Base-by-base conservation (phyloP, 1,140 invertebrate species). In the Drosophila pandora region DNA sequence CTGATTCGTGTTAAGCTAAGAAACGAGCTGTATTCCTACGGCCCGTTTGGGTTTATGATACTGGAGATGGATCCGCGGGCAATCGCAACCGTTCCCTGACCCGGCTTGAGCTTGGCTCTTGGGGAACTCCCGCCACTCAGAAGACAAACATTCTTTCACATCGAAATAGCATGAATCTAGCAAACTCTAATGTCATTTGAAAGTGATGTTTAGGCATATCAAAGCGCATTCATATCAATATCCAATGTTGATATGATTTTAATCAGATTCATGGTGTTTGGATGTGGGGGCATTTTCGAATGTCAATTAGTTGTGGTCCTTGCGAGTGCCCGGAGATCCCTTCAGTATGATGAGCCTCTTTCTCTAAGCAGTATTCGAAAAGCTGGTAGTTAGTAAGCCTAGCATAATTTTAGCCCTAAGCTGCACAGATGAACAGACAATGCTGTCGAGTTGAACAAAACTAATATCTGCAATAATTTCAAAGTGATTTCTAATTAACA, bases 291-390 rank as follows among this genome's bases (percentile, higher is more conserved):
- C 9, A 47, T 47, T 17, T 23, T 23, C 2, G 17, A 10, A 22
- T 47, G 21, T 8, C 43, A 22, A 47, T 22, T 47, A 21, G 5
- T 6, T 17, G 41, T 21, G 17, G 41, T 37, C 49, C 37, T 17
- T 39, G 49, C 50, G 48, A 55, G 30, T 72, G 56, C 70, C 25
- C 37, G 57, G 13, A 58, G 34, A 32, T 34, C 67, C 70, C 48
- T 69, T 73, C 91, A 91, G 91, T 91, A 90, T 83, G 65, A 90
- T 91, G 89, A 90, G 88, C 82, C 91, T 85, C 89, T 91, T 90
- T 92, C 90, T 92, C 90, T 92, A 92, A 92, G 89, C 91, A 92
- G 91, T 92, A 92, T 92, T 92, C 90, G 91, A 92, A 92, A 91
- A 90, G 91, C 90, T 78, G 83, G 70, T 92, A 91, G 90, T 72